These are phyloP conservation scores for Aphaenogaster ashmeadi DNA, from an alignment of 1,140 invertebrate genomes.

Conservation along the genomic window DNA sequence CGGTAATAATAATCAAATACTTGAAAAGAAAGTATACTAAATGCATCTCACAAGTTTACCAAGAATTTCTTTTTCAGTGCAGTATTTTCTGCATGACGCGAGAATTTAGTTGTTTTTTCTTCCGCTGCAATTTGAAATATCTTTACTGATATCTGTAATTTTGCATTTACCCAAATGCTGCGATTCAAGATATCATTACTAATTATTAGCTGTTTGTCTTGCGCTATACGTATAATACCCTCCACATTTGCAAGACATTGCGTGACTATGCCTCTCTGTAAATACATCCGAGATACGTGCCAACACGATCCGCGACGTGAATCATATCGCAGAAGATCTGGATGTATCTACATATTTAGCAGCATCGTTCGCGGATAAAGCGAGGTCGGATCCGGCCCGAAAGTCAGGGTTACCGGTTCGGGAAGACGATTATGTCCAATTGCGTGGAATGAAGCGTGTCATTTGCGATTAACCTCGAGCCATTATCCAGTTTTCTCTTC, in stretches of 20 bases:
- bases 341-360: not conserved
- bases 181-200: not conserved
- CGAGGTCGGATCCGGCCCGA: not conserved
- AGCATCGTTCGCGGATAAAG: not conserved
- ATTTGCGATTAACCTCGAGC: conserved; percentile 34
- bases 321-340: not conserved
- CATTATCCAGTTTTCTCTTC: conserved; percentile 23
- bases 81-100: not conserved
- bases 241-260: not conserved
- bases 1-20: no score
- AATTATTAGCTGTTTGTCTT: conserved; percentile 2
- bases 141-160: not conserved
- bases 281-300: not conserved
- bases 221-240: not conserved
- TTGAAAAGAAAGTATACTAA: no score
- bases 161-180: not conserved
- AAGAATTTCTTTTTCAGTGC: not conserved
- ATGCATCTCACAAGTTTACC: no score
- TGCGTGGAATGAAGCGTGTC: conserved; percentile 42
- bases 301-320: not conserved
- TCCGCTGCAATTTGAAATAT: not conserved
- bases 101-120: not conserved
- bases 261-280: not conserved
- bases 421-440: conserved; percentile 32
- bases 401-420: not conserved